Conservation (phyloP, 2,113 vertebrate species). For the Erythrocercus mccallii region DNA sequence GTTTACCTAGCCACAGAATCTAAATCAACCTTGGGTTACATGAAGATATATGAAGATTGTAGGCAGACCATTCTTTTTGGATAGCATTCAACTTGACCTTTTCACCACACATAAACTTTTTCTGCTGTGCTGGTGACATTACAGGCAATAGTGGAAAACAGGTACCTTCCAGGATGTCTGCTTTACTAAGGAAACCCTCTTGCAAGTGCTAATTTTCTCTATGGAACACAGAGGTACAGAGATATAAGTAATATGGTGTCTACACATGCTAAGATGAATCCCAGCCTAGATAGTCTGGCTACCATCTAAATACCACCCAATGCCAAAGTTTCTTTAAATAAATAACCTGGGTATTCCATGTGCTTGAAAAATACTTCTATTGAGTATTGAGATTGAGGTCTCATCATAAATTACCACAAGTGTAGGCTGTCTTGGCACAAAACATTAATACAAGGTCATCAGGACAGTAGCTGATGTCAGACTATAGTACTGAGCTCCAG, state of each 20-base stretch:
- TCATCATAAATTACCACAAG: not conserved
- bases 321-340: not conserved
- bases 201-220: not conserved
- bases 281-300: not conserved
- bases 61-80: not conserved
- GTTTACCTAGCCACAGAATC: too few relatives aligned
- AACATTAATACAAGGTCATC: not conserved
- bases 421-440: not conserved
- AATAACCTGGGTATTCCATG: not conserved
- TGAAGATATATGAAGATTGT: not conserved
- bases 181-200: not conserved
- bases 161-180: not conserved
- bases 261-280: not conserved
- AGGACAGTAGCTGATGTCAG: not conserved
- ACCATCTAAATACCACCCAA: not conserved
- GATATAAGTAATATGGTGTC: not conserved
- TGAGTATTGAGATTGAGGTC: not conserved
- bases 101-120: not conserved
- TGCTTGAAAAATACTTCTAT: not conserved
- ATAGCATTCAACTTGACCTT: not conserved
- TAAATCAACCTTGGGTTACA: not conserved
- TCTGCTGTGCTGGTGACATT: not conserved
- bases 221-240: not conserved
- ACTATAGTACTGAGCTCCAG: not conserved
- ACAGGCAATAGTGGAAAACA: not conserved